Percentiles rank a stretch among this genome's conserved stretches.
phyloP scores from a whole-genome alignment of 2,113 vertebrate genomes.

The Laterallus jamaicensis region DNA sequence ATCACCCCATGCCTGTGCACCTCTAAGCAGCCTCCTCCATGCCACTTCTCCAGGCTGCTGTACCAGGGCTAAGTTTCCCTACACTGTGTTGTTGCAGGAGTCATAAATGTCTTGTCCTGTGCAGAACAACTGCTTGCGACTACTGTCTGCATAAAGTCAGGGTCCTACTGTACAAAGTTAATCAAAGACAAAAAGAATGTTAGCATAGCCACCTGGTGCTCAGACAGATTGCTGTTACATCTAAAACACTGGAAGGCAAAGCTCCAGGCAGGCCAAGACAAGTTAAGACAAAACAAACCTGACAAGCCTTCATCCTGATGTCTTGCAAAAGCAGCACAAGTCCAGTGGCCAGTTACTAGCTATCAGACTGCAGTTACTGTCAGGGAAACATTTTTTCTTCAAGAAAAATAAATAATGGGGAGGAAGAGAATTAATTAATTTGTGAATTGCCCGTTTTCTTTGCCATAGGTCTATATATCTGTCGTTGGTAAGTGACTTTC shows the following conservation, averaged over 20 bases:
- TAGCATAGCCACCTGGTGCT: background rate
- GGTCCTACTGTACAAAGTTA: background rate
- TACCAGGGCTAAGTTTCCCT: background rate
- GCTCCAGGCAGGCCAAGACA: background rate
- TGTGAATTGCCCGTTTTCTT: background rate
- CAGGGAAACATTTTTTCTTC: background rate
- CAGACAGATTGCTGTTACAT: background rate
- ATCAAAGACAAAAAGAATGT: background rate
- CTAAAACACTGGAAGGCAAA: background rate
- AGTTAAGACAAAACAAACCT: background rate
- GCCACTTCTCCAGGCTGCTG: background rate
- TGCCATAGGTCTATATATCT: background rate
- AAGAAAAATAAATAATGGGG: background rate
- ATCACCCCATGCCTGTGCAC: background rate
- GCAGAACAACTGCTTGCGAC: background rate
- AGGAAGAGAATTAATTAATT: background rate
- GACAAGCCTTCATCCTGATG: background rate
- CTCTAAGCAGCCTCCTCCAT: background rate
- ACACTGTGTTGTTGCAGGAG: background rate
- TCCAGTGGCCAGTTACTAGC: background rate
- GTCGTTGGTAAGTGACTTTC: background rate
- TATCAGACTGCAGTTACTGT: background rate
- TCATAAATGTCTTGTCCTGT: background rate
- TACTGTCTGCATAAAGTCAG: background rate
- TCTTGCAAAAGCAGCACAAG: background rate